phyloP scores from a whole-genome alignment of 2,888 invertebrate species.

The Chrysolina oricalcia region DNA sequence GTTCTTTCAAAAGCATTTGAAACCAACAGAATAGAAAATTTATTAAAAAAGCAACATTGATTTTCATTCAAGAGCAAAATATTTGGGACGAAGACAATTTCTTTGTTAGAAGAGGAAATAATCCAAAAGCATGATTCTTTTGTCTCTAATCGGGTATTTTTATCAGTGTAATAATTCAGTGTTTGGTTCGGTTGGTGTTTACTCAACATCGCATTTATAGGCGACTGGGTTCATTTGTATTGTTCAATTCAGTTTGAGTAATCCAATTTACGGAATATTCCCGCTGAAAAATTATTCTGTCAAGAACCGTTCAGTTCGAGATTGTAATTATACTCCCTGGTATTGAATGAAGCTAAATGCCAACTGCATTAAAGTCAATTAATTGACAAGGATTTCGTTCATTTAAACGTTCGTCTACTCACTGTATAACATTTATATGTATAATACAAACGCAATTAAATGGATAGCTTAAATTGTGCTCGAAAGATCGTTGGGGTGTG shows the following conservation, averaged over 20 bases:
- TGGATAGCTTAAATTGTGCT: not conserved
- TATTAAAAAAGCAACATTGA: too few species aligned
- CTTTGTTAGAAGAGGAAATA: too few species aligned
- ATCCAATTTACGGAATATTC: conserved; percentile 8
- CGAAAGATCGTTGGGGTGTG: not conserved
- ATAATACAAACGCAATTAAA: not conserved
- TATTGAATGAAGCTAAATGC: conserved; percentile 28
- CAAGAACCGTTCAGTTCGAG: conserved; percentile 27
- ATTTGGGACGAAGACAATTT: too few species aligned
- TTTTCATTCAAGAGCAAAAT: too few species aligned
- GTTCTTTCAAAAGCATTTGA: too few species aligned
- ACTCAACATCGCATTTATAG: too few species aligned
- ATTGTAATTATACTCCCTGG: conserved; percentile 29
- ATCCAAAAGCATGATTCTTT: too few species aligned
- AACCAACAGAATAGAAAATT: too few species aligned
- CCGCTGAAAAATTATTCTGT: conserved; percentile 16
- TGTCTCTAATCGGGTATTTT: too few species aligned
- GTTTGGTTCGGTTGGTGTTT: too few species aligned
- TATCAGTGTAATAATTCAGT: too few species aligned
- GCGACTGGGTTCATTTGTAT: not conserved
- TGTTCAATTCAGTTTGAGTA: conserved; percentile 2
- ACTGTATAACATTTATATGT: not conserved
- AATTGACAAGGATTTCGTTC: conserved; percentile 27
- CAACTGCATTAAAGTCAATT: conserved; percentile 36
- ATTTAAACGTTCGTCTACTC: conserved; percentile 21